Conservation (phyloP, 2,888 invertebrate genomes). For the Camptogramma bilineatum region DNA sequence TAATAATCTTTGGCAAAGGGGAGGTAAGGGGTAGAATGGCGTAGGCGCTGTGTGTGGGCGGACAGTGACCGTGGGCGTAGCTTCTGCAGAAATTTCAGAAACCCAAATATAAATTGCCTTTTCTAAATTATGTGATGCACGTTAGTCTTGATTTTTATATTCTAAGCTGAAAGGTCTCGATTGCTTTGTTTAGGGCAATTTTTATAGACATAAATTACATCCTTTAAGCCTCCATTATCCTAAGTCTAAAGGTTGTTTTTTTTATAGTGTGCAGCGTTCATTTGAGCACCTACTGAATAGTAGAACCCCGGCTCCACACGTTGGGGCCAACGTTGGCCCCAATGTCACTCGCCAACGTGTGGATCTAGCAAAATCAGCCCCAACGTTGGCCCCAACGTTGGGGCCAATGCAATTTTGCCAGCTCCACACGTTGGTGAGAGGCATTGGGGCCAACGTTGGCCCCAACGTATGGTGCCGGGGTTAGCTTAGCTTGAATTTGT, state of each 20-base stretch:
- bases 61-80: constrained; percentile 52
- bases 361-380: too few relatives aligned
- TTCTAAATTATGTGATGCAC: constrained; percentile 9
- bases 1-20: constrained; percentile 25
- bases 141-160: constrained; percentile 2
- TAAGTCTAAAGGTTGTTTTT: constrained; percentile 8
- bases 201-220: neutral
- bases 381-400: too few relatives aligned
- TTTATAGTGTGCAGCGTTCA: constrained; percentile 6
- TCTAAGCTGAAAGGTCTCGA: neutral
- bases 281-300: constrained; percentile 14
- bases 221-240: neutral
- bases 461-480: too few relatives aligned
- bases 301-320: too few relatives aligned
- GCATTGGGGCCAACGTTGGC: too few relatives aligned
- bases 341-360: too few relatives aligned
- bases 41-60: constrained; percentile 50
- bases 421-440: too few relatives aligned
- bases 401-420: too few relatives aligned
- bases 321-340: too few relatives aligned
- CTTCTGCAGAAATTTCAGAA: constrained; percentile 35
- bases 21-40: constrained; percentile 36
- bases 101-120: constrained; percentile 37
- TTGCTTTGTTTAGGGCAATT: neutral
- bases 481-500: constrained; percentile 12